A percentile compares a stretch with the other conserved stretches of the same genome.
These are phyloP conservation scores for Myathropa florea DNA, from an alignment of 2,888 invertebrate species.

Conservation along the genomic window DNA sequence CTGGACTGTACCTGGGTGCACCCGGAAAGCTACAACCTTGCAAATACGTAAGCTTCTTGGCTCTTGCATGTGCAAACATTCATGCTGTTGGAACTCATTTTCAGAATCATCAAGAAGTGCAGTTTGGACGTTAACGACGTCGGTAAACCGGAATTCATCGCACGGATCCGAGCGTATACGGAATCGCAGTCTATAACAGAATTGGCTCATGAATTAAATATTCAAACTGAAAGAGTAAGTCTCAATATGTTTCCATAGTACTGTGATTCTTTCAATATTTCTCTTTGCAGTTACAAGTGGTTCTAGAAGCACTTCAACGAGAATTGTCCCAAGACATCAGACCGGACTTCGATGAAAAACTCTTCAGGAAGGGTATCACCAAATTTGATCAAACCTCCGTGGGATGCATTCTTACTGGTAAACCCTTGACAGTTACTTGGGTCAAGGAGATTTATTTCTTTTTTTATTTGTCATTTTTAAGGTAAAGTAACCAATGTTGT, in stretches of 20 bases:
- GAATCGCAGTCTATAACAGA: conserved; percentile 73
- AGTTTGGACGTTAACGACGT: conserved; percentile 78
- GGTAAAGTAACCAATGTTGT: conserved; percentile 92
- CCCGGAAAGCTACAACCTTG: conserved; percentile 92
- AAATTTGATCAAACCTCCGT: conserved; percentile 85
- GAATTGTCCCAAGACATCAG: conserved; percentile 87
- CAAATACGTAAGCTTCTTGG: conserved; percentile 82
- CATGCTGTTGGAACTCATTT: background rate
- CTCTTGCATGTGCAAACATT: too few species aligned
- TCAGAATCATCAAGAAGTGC: conserved; percentile 79
- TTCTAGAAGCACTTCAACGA: conserved; percentile 85
- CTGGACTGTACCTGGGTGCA: conserved; percentile 93
- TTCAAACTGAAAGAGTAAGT: conserved; percentile 84
- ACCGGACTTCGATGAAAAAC: conserved; percentile 83
- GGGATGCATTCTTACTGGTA: conserved; percentile 85
- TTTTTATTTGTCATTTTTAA: conserved; percentile 72
- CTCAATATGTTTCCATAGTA: conserved; percentile 67
- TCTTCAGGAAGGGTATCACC: conserved; percentile 88
- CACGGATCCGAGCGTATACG: conserved; percentile 76
- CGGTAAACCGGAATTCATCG: conserved; percentile 80
- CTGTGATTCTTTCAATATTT: background rate
- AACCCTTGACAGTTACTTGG: background rate
- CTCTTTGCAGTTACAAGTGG: conserved; percentile 75
- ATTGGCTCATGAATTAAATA: conserved; percentile 82
- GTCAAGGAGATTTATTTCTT: conserved; percentile 57